Evolutionary conservation across 2,888 invertebrate species (phyloP).

Genomic region (Eupithecia centaureata): DNA sequence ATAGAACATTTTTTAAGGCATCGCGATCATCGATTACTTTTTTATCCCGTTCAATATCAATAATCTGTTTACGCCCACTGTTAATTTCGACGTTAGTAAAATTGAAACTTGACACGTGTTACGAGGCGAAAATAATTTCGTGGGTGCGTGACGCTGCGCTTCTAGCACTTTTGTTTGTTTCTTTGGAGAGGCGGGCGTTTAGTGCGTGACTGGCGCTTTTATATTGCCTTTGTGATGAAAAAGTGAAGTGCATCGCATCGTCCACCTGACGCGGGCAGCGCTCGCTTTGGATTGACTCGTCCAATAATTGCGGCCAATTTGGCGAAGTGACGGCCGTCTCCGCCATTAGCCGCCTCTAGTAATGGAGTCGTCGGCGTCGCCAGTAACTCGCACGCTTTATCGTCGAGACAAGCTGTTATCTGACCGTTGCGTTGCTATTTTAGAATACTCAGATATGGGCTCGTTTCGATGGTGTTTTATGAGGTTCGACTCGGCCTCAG

Average conservation of each 20-base stretch:
- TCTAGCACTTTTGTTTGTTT: conserved; percentile 78
- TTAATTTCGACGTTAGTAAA: conserved; percentile 82
- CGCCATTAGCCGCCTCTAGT: conserved; percentile 63
- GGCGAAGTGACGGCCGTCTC: conserved; percentile 55
- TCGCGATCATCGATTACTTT: conserved; percentile 83
- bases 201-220: conserved; percentile 79
- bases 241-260: conserved; percentile 59
- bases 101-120: conserved; percentile 84
- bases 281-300: conserved; percentile 58
- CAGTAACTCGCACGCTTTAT: conserved; percentile 61
- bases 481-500: conserved; percentile 41
- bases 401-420: conserved; percentile 56
- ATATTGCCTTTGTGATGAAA: conserved; percentile 81
- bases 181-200: conserved; percentile 75
- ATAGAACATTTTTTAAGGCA: conserved; percentile 71
- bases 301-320: conserved; percentile 70
- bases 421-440: conserved; percentile 54
- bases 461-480: conserved; percentile 59
- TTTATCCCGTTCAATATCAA: conserved; percentile 82
- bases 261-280: conserved; percentile 65
- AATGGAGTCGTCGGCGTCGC: conserved; percentile 61
- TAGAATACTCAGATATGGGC: conserved; percentile 53
- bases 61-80: conserved; percentile 83
- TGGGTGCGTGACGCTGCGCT: conserved; percentile 80
- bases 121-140: conserved; percentile 80